phyloP scores from a whole-genome alignment of 2,113 vertebrate species.

The Brachyhypopomus occidentalis region DNA sequence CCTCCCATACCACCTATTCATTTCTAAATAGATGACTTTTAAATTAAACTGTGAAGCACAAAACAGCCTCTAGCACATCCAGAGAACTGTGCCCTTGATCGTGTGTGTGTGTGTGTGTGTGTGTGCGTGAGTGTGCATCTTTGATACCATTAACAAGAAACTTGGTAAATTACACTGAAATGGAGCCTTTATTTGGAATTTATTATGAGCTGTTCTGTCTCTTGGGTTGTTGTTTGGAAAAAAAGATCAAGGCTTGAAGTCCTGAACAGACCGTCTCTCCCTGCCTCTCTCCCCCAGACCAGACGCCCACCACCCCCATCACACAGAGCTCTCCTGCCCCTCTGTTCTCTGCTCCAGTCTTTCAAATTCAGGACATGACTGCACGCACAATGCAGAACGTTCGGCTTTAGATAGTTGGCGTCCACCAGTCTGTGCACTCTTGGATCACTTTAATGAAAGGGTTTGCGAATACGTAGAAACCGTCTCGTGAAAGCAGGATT shows the following conservation, averaged over 20 bases:
- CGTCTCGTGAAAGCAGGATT: too few species aligned
- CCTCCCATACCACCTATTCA: slow-evolving; percentile 6
- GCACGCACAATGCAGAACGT: too few species aligned
- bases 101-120: not conserved
- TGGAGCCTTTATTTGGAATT: not conserved
- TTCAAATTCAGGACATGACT: too few species aligned
- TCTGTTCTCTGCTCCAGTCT: too few species aligned
- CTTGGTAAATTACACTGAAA: slow-evolving; percentile 26
- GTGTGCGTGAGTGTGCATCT: not conserved
- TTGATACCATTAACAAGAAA: slow-evolving; percentile 19
- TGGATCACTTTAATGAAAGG: too few species aligned
- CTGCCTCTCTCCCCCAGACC: not conserved
- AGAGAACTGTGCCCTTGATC: not conserved
- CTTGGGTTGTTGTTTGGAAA: not conserved
- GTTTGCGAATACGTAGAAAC: too few species aligned
- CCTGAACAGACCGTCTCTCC: not conserved
- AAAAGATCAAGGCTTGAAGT: too few species aligned
- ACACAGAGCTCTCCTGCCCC: too few species aligned
- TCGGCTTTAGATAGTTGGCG: too few species aligned
- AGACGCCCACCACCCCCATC: too few species aligned
- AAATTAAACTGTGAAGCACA: slow-evolving; percentile 25
- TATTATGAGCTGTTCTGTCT: not conserved
- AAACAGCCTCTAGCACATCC: slow-evolving; percentile 8
- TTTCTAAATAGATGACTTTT: slow-evolving; percentile 42
- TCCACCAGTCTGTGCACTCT: too few species aligned